These are phyloP conservation scores for Pristionchus arcanus DNA, from an alignment of 2,888 invertebrate species.

Conservation along the genomic window DNA sequence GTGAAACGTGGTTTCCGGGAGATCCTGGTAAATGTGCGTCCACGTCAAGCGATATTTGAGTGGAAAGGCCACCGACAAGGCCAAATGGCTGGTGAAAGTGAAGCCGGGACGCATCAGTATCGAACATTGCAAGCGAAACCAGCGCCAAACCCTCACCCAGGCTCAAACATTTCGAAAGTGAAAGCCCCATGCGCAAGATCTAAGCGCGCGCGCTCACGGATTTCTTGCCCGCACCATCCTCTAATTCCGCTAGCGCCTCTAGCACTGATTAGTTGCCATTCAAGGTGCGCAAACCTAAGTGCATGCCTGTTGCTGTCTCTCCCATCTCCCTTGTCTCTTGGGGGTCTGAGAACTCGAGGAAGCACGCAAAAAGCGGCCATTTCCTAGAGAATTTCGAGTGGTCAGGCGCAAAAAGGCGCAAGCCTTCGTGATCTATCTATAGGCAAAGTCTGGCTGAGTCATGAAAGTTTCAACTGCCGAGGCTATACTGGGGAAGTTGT, in stretches of 20 bases:
- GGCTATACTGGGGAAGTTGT: too few species aligned
- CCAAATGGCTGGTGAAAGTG: too few species aligned
- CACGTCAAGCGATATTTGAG: too few species aligned
- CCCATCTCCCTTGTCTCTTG: not conserved
- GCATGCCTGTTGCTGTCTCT: not conserved
- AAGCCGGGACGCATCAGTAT: not conserved
- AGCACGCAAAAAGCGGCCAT: not conserved
- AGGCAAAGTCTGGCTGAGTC: not conserved
- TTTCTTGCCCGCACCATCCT: conserved; percentile 20
- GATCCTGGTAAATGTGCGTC: too few species aligned
- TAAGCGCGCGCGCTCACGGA: not conserved
- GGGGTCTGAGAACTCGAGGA: not conserved
- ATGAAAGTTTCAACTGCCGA: not conserved
- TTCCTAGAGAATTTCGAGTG: not conserved
- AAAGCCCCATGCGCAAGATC: not conserved
- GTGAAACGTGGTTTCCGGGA: too few species aligned
- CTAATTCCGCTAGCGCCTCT: conserved; percentile 30
- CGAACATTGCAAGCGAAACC: not conserved
- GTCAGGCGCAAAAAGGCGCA: not conserved
- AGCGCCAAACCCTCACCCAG: not conserved
- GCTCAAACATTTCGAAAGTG: not conserved
- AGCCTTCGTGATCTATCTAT: not conserved
- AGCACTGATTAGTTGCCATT: conserved; percentile 29
- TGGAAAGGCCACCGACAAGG: too few species aligned
- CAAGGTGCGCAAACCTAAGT: conserved; percentile 27